A percentile compares a stretch with the other conserved stretches of the same genome.
Conservation (phyloP, 2,797 vertebrate species). For the Masticophis lateralis region DNA sequence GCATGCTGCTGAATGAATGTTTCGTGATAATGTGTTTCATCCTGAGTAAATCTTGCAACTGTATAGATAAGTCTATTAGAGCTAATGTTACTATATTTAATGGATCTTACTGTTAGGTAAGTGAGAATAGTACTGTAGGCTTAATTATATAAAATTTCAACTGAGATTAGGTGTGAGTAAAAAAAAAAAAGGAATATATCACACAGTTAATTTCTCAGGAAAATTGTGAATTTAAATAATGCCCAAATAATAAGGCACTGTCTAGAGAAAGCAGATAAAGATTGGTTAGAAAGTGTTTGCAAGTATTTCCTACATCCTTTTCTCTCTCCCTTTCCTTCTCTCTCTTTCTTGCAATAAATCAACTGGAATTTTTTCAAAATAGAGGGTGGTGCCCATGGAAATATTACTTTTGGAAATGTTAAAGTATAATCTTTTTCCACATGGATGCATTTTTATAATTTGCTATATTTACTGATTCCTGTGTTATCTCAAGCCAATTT, state of each 20-base stretch:
- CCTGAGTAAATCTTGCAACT: background rate
- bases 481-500: background rate
- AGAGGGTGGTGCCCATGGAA: background rate
- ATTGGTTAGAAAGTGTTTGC: background rate
- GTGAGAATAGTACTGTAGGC: background rate
- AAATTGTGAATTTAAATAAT: background rate
- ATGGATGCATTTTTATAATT: background rate
- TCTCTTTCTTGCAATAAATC: background rate
- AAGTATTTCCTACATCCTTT: background rate
- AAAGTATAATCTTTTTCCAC: background rate
- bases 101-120: background rate
- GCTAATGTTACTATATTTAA: background rate
- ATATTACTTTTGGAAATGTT: constrained; percentile 3
- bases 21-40: background rate
- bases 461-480: background rate
- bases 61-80: background rate
- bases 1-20: background rate
- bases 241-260: background rate
- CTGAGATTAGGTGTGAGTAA: background rate
- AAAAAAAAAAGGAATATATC: background rate
- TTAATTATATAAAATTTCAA: constrained; percentile 1
- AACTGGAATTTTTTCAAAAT: background rate
- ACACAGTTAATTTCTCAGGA: background rate
- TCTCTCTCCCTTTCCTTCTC: background rate
- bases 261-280: background rate